Base-by-base conservation (phyloP, 2,888 invertebrate genomes). In the Hirtodrosophila duncani region DNA sequence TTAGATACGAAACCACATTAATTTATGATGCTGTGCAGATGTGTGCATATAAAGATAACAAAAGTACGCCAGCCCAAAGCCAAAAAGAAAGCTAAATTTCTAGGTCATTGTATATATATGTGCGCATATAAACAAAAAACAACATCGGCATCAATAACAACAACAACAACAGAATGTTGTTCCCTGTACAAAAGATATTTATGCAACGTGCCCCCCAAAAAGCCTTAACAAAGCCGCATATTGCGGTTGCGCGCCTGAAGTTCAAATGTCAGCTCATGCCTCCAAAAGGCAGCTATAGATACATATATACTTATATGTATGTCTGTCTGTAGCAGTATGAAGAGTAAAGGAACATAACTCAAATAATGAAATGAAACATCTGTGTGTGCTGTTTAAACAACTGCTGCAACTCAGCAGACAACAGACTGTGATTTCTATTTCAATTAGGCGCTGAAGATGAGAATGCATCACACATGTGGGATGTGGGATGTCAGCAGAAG, bases 331-430 rank as follows among this genome's bases (percentile, higher is more conserved):
- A n/a, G n/a, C n/a, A n/a, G n/a, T n/a, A n/a, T n/a, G n/a, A n/a
- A n/a, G n/a, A n/a, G n/a, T n/a, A n/a, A n/a, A n/a, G n/a, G 53
- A 62, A 63, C 55, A 53, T 58, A 62, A 71, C 41, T 65, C 78
- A 72, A 63, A 66, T 39, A 38, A 66, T 69, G 70, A 71, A 63
- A 67, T 51, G 50, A 75, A 79, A 75, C 71, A 72, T 79, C 64
- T 71, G 71, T 43, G 65, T 26, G 23, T 42, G 21, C 51, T 17
- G 14, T 57, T 56, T 43, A n/a, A n/a, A 50, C 45, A 27, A 29
- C 50, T 37, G 57, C 16, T 46, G 37, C 39, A 49, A 38, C 44
- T 31, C 49, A 50, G 36, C 41, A 16, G 30, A 24, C 24, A 16
- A 11, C 23, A 24, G 27, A 31, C 18, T 20, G 63, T 51, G 74